Base-by-base conservation (phyloP, 2,113 vertebrate genomes). In the Calonectris borealis region DNA sequence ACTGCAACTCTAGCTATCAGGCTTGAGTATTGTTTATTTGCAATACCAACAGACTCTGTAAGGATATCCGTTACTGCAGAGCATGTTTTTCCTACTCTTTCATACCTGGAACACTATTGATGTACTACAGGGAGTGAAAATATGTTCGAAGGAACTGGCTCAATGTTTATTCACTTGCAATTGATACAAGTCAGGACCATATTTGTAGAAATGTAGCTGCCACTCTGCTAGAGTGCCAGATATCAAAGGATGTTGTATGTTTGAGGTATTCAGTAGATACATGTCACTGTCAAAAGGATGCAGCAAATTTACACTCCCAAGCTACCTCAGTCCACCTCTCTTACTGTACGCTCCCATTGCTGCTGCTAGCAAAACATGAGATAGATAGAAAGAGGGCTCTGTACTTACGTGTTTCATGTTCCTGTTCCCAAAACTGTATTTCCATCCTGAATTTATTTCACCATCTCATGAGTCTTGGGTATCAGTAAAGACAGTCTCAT, bases 1-100 rank as follows among this genome's bases (percentile, higher is more conserved):
- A 54, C 40, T 82, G 58, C 77, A 86, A 46, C n/a, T 88, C 46
- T 70, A 85, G 15, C 52, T 75, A 68, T 40, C 34, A 61, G 21
- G 27, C 36, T 51, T 38, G 55, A 71, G 34, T 34, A 79, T 52
- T 78, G 42, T 55, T 90, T 88, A 70, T 48, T 71, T 88, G 48
- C 29, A 79, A 44, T 65, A 34, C 31, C 49, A 72, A 79, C 21
- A 60, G 64, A 66, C 26, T 72, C 25, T 26, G 21, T 60, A 80
- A 80, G 2, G 2, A 17, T 31, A 75, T 8, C n/a, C 0, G 0
- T n/a, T 64, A 84, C 38, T 57, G 44, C n/a, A 81, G 57, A 93
- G 40, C 7, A 36, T 4, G 4, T 34, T 89, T 92, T 81, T 21
- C 76, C 31, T 73, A 3, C 46, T 83, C 40, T 76, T 77, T 80